phyloP scores from a whole-genome alignment of 2,797 vertebrate genomes.

The Premnoplex brunnescens region DNA sequence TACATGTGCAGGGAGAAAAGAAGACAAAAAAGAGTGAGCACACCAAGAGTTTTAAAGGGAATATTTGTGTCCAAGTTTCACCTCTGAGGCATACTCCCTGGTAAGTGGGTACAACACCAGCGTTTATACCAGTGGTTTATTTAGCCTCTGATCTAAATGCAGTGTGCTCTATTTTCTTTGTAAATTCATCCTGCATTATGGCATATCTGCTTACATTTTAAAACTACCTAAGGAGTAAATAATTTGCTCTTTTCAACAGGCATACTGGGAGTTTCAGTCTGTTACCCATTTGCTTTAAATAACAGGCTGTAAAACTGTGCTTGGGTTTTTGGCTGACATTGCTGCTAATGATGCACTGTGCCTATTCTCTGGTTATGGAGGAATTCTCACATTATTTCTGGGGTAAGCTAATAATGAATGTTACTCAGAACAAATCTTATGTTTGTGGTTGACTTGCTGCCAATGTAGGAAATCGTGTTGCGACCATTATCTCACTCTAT shows the following conservation, averaged over 20 bases:
- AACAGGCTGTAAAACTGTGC: neutral
- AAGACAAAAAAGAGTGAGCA: neutral
- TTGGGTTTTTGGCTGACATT: slow-evolving; percentile 41
- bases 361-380: slow-evolving; percentile 31
- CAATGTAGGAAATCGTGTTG: slow-evolving; percentile 10
- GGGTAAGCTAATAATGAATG: slow-evolving; percentile 34
- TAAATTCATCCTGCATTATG: neutral
- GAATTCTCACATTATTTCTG: slow-evolving; percentile 59
- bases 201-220: slow-evolving; percentile 22
- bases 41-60: neutral
- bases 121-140: neutral
- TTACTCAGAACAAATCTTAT: neutral
- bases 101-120: neutral
- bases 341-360: neutral
- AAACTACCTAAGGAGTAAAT: slow-evolving; percentile 43
- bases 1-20: neutral
- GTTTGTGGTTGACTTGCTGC: slow-evolving; percentile 32
- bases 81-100: neutral
- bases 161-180: neutral
- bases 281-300: slow-evolving; percentile 52
- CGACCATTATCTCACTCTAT: neutral
- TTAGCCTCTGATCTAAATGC: neutral
- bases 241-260: slow-evolving; percentile 5
- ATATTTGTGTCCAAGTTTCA: neutral
- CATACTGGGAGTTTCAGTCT: slow-evolving; percentile 25